Evolutionary conservation across 1,140 invertebrate species (phyloP).

Genomic region (Drosophila santomea): DNA sequence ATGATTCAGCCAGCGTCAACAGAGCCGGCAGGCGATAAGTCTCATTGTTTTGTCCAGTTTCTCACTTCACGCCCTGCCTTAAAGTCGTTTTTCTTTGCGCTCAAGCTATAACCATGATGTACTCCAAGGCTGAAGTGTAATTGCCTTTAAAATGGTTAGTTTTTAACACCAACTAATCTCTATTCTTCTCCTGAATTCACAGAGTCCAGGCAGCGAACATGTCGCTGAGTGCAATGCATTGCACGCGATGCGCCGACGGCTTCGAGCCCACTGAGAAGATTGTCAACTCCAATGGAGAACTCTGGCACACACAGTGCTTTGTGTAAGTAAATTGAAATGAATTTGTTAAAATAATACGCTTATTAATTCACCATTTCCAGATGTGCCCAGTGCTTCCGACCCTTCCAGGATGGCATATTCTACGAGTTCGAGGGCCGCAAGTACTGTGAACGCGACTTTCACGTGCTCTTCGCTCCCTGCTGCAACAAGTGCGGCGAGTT

Average conservation of each 20-base stretch:
- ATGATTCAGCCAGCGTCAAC: slow-evolving; percentile 65
- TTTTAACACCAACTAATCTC: not conserved
- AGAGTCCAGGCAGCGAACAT: slow-evolving; percentile 86
- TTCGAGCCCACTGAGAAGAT: slow-evolving; percentile 99
- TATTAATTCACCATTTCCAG: slow-evolving; percentile 85
- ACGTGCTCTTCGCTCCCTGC: slow-evolving; percentile 98
- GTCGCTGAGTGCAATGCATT: slow-evolving; percentile 95
- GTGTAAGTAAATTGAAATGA: slow-evolving; percentile 90
- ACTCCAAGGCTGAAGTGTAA: slow-evolving; percentile 77
- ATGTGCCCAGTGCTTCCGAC: slow-evolving; percentile 99
- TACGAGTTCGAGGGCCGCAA: slow-evolving; percentile 99
- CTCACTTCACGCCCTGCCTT: slow-evolving; percentile 25
- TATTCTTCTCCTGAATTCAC: slow-evolving; percentile 22
- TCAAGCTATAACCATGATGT: slow-evolving; percentile 59
- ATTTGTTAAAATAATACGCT: not conserved
- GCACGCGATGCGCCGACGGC: slow-evolving; percentile 96
- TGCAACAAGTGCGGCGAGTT: slow-evolving; percentile 99
- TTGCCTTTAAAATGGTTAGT: not conserved
- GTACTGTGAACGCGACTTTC: slow-evolving; percentile 99
- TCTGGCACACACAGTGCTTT: slow-evolving; percentile 99
- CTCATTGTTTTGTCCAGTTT: slow-evolving; percentile 51
- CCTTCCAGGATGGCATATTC: slow-evolving; percentile 98
- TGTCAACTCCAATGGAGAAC: slow-evolving; percentile 98
- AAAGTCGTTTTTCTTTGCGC: slow-evolving; percentile 24
- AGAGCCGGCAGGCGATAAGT: slow-evolving; percentile 34